A percentile compares a stretch with the other conserved stretches of the same genome.
phyloP scores from a whole-genome alignment of 1,140 invertebrate genomes.

The Stegodyphus dumicola region DNA sequence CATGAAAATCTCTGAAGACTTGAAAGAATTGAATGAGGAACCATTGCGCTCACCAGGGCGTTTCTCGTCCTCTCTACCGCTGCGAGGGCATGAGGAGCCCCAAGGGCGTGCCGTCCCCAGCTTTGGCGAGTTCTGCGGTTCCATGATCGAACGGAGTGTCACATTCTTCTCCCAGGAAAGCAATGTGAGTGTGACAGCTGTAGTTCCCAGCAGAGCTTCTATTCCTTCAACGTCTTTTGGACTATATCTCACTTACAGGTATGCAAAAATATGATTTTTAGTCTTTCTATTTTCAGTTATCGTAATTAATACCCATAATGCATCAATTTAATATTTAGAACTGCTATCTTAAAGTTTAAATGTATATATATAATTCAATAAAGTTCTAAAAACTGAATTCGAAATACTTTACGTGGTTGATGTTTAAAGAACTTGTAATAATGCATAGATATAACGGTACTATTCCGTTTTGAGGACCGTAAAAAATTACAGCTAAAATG shows the following conservation, averaged over 20 bases:
- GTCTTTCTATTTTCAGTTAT: too few species aligned
- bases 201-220: conserved; percentile 62
- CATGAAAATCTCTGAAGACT: conserved; percentile 57
- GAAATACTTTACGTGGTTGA: too few species aligned
- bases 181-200: conserved; percentile 61
- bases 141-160: conserved; percentile 61
- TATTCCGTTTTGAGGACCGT: too few species aligned
- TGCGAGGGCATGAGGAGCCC: conserved; percentile 19
- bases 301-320: too few species aligned
- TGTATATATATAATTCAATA: too few species aligned
- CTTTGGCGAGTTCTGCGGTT: conserved; percentile 62
- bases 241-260: conserved; percentile 62
- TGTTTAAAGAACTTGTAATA: too few species aligned
- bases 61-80: conserved; percentile 26
- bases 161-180: conserved; percentile 61
- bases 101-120: not conserved
- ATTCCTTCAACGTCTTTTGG: conserved; percentile 59
- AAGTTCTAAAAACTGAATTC: too few species aligned
- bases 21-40: conserved; percentile 22
- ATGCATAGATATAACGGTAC: too few species aligned
- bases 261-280: not conserved
- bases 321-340: too few species aligned
- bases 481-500: too few species aligned
- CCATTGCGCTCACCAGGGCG: conserved; percentile 14
- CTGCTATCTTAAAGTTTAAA: too few species aligned